These are phyloP conservation scores for Rotaria magnacalcarata DNA, from an alignment of 2,888 invertebrate genomes.

Conservation along the genomic window DNA sequence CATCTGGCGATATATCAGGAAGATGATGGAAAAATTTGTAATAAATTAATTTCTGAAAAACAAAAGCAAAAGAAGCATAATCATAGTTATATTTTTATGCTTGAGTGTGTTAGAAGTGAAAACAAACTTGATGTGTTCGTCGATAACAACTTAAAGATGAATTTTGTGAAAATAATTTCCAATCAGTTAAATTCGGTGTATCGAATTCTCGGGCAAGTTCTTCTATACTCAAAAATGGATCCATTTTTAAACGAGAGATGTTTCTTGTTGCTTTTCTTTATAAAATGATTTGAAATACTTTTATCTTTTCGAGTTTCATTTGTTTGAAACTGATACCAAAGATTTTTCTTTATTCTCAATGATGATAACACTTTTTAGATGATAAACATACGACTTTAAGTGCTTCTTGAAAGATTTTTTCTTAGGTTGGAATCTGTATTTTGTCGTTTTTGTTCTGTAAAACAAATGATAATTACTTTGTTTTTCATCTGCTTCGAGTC, in stretches of 20 bases:
- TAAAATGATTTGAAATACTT: neutral
- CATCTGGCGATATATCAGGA: neutral
- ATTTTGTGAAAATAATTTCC: conserved; percentile 1
- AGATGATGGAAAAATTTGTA: neutral
- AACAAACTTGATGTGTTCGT: neutral
- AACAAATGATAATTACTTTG: no score
- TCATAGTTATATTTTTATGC: neutral
- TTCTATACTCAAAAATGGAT: neutral
- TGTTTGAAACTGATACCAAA: no score
- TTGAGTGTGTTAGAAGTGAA: neutral
- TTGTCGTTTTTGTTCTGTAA: no score
- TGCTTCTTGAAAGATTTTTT: no score
- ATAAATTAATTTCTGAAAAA: neutral
- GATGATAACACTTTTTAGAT: no score
- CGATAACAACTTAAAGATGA: neutral
- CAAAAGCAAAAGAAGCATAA: neutral
- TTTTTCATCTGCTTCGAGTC: no score
- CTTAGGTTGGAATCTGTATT: no score
- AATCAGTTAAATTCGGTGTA: neutral
- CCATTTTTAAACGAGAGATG: neutral
- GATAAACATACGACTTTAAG: no score
- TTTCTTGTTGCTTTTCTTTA: no score
- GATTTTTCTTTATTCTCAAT: no score
- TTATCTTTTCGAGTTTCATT: no score
- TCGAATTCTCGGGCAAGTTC: neutral